phyloP scores from a whole-genome alignment of 2,797 vertebrate species.

The Scomberomorus guttatus region DNA sequence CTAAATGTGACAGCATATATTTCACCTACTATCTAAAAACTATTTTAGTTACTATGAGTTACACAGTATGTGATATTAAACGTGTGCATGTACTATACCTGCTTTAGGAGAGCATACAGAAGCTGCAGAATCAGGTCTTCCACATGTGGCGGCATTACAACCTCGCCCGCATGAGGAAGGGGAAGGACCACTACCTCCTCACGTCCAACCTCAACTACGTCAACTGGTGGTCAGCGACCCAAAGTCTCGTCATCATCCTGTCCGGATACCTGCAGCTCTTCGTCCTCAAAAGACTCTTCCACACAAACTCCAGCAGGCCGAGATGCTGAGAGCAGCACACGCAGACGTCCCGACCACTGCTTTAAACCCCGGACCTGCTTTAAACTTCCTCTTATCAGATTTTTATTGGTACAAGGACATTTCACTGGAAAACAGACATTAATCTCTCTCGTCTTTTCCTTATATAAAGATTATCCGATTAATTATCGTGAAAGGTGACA shows the following conservation, averaged over 20 bases:
- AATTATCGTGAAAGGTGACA: not conserved
- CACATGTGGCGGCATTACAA: slow-evolving; percentile 90
- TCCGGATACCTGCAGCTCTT: slow-evolving; percentile 87
- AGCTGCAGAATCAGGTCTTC: slow-evolving; percentile 82
- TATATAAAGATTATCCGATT: too few species aligned
- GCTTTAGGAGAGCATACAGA: slow-evolving; percentile 79
- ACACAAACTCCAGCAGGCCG: slow-evolving; percentile 71
- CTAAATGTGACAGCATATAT: not conserved
- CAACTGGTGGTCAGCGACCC: slow-evolving; percentile 88
- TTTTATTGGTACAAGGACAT: not conserved
- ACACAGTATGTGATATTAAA: not conserved
- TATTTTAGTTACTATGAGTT: not conserved
- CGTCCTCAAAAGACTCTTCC: slow-evolving; percentile 88
- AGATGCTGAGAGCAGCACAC: slow-evolving; percentile 78
- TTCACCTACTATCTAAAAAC: not conserved
- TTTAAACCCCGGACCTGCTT: too few species aligned
- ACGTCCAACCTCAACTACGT: slow-evolving; percentile 87
- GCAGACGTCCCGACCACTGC: not conserved
- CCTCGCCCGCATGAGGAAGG: slow-evolving; percentile 87
- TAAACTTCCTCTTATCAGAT: not conserved
- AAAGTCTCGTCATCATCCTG: slow-evolving; percentile 85
- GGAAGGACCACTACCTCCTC: slow-evolving; percentile 85
- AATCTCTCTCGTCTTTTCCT: not conserved
- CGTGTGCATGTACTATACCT: not conserved
- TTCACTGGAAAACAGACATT: not conserved